Percentiles rank a stretch among this genome's conserved stretches.
Conservation (phyloP, 2,113 vertebrate genomes). For the Psittacula cyanocephala region DNA sequence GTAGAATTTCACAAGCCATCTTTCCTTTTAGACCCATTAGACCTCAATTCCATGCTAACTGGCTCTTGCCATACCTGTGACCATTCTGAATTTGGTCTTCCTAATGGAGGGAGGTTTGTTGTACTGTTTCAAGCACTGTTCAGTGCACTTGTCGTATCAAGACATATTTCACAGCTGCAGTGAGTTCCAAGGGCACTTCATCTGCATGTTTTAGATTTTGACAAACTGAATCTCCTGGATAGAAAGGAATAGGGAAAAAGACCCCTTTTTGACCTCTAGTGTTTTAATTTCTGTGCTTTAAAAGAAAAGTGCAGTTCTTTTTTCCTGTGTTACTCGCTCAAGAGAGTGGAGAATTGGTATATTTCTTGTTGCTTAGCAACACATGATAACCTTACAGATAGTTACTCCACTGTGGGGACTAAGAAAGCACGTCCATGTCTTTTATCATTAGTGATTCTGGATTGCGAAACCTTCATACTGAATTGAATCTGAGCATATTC, state of each 20-base stretch:
- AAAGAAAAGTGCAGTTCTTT: neutral
- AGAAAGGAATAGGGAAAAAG: neutral
- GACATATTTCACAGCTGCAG: neutral
- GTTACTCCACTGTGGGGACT: neutral
- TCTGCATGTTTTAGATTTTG: neutral
- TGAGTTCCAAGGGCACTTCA: neutral
- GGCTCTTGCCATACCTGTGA: neutral
- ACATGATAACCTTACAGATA: neutral
- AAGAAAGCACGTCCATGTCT: neutral
- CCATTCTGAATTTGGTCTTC: neutral
- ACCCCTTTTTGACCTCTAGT: neutral
- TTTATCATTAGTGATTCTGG: neutral
- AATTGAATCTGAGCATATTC: neutral
- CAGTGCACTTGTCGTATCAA: neutral
- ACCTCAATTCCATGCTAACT: neutral
- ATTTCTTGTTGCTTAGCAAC: constrained; percentile 44
- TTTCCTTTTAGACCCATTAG: neutral
- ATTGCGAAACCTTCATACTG: neutral
- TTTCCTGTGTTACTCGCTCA: neutral
- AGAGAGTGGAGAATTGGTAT: neutral
- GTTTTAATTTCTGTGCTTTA: neutral
- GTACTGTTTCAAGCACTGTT: neutral
- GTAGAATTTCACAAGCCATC: neutral
- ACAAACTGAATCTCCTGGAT: neutral
- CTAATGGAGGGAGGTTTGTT: neutral